Evolutionary conservation across 2,113 vertebrate genomes (phyloP).

Genomic region (Atlantisia rogersi): DNA sequence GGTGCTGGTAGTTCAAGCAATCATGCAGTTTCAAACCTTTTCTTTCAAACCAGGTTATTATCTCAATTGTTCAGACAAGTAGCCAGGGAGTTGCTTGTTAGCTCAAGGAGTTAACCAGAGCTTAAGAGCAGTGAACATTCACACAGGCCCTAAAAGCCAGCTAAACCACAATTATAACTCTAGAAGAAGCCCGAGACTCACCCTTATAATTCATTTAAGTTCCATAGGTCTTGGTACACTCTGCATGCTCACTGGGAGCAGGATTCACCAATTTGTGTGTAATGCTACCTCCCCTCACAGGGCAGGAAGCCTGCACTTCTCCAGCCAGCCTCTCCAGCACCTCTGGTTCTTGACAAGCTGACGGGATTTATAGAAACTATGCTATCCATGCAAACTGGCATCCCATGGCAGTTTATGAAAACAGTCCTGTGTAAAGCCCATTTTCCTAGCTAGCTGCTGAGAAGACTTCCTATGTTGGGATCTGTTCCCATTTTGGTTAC

Average conservation of each 20-base stretch:
- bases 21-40: not conserved
- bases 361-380: not conserved
- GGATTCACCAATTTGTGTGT: not conserved
- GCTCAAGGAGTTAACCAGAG: not conserved
- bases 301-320: not conserved
- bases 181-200: not conserved
- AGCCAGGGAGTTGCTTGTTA: not conserved
- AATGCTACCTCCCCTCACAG: not conserved
- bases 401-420: not conserved
- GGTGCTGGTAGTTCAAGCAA: not conserved
- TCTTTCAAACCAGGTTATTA: not conserved
- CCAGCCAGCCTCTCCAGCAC: not conserved
- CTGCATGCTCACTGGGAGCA: not conserved
- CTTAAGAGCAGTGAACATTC: not conserved
- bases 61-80: not conserved
- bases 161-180: not conserved
- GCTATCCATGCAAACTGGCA: rapidly evolving
- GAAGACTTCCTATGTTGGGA: not conserved
- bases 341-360: not conserved
- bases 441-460: not conserved
- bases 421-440: not conserved
- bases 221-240: not conserved
- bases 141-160: not conserved
- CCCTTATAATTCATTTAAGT: not conserved
- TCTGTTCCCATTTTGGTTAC: not conserved